phyloP scores from a whole-genome alignment of 2,888 invertebrate genomes.

The Chorisops tibialis region DNA sequence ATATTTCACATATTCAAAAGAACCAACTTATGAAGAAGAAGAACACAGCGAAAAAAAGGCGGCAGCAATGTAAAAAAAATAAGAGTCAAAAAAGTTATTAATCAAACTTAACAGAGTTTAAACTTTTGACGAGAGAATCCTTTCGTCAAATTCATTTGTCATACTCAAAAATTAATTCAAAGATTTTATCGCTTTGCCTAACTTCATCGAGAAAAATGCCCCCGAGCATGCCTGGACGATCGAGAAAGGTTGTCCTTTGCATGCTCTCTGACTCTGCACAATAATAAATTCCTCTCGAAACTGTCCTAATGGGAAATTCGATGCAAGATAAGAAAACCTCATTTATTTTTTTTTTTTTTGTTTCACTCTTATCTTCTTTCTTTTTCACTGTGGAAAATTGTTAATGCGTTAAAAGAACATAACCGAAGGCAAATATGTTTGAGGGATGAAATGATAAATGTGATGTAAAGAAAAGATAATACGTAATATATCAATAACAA shows the following conservation, averaged over 20 bases:
- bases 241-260: slow-evolving; percentile 6
- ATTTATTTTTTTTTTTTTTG: slow-evolving; percentile 7
- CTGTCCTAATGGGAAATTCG: slow-evolving; percentile 29
- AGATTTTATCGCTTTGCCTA: slow-evolving; percentile 26
- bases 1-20: too few species aligned
- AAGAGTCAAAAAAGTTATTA: slow-evolving; percentile 12
- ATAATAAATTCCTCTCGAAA: slow-evolving; percentile 28
- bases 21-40: too few species aligned
- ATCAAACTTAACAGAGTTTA: background rate
- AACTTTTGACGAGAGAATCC: slow-evolving; percentile 25
- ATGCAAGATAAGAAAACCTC: slow-evolving; percentile 17
- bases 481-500: too few species aligned
- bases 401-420: background rate
- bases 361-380: background rate
- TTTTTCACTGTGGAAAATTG: background rate
- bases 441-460: background rate
- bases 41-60: background rate
- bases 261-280: slow-evolving; percentile 9
- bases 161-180: slow-evolving; percentile 31
- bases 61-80: background rate
- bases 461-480: background rate
- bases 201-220: slow-evolving; percentile 11
- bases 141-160: slow-evolving; percentile 32
- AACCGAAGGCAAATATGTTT: slow-evolving; percentile 6
- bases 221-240: background rate